Percentiles rank a stretch among this genome's conserved stretches.
Conservation (phyloP, 2,113 vertebrate species). For the Pontoporia blainvillei region DNA sequence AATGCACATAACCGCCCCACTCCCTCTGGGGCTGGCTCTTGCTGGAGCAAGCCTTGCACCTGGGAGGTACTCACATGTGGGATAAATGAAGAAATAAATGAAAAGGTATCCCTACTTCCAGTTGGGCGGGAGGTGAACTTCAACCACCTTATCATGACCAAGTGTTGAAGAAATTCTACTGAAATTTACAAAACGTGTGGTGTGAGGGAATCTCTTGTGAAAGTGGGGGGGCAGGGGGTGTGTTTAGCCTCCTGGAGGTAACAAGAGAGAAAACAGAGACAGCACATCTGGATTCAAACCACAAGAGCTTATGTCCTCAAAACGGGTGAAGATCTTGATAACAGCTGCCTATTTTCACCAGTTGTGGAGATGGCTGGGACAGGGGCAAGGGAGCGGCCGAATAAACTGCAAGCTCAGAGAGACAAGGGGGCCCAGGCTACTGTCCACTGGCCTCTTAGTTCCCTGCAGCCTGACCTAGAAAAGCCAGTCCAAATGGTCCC, state of each 20-base stretch:
- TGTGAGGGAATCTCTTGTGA: not conserved
- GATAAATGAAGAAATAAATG: not conserved
- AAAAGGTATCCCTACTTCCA: not conserved
- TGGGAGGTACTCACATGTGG: not conserved
- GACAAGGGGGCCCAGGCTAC: not conserved
- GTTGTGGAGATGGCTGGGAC: not conserved
- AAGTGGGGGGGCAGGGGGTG: rapidly evolving
- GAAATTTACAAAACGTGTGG: not conserved
- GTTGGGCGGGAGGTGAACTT: not conserved
- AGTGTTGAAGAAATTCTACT: not conserved
- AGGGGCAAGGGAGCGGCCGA: rapidly evolving
- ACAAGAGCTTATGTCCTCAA: not conserved
- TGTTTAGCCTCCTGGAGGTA: not conserved
- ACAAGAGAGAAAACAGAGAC: not conserved
- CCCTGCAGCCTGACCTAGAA: not conserved
- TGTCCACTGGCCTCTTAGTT: not conserved
- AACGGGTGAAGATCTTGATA: not conserved
- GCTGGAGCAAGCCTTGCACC: not conserved
- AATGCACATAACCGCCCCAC: not conserved
- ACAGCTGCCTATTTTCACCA: not conserved
- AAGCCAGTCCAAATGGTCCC: not conserved
- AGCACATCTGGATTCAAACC: not conserved
- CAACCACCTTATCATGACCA: not conserved
- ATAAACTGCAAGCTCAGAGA: not conserved
- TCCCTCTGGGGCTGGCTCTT: not conserved